Conservation (phyloP, 2,113 vertebrate genomes). For the Litocranius walleri region DNA sequence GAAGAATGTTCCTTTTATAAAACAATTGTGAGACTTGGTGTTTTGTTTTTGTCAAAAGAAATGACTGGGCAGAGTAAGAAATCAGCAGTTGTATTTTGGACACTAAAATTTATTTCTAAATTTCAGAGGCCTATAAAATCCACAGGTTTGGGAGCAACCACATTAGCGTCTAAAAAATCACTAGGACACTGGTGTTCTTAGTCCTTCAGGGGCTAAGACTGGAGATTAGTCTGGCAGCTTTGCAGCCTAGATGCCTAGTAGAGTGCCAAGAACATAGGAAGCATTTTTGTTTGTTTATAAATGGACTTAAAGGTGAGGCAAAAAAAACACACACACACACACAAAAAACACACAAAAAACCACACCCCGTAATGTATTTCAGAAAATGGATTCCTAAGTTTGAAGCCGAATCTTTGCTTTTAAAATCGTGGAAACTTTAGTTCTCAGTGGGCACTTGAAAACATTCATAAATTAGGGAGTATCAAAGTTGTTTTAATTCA, state of each 20-base stretch:
- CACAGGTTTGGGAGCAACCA: neutral
- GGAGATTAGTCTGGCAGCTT: neutral
- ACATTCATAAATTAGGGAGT: neutral
- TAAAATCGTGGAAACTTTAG: neutral
- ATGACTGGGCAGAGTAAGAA: neutral
- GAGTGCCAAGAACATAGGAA: neutral
- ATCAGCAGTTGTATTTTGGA: neutral
- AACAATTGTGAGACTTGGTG: neutral
- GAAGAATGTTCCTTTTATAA: neutral
- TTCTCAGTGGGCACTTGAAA: conserved; percentile 15
- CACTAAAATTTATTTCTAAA: neutral
- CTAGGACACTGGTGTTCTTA: neutral
- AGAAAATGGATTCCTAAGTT: conserved; percentile 6
- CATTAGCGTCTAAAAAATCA: neutral
- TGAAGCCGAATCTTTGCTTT: neutral
- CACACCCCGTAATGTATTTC: neutral
- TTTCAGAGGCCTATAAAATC: neutral
- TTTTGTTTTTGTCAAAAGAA: neutral
- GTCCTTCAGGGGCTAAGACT: neutral
- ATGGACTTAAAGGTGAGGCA: neutral
- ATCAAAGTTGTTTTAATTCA: conserved; percentile 9
- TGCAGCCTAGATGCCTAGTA: neutral
- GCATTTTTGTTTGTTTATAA: neutral
- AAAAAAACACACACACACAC: neutral
- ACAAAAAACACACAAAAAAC: neutral